Conservation (phyloP, 1,140 invertebrate species). For the Temnothorax curvispinosus region DNA sequence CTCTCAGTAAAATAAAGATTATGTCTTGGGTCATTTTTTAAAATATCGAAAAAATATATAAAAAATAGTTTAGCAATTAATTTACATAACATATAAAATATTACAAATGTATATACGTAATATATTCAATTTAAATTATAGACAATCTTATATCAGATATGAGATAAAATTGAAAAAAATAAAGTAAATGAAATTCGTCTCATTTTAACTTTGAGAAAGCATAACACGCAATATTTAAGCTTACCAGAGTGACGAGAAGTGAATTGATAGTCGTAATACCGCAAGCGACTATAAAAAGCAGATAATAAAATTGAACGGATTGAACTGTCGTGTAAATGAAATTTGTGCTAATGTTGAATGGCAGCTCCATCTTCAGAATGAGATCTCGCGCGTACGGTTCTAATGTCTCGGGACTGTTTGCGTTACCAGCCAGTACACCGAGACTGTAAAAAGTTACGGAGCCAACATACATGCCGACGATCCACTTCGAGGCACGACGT, state of each 20-base stretch:
- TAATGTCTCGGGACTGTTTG: neutral
- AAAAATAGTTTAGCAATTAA: neutral
- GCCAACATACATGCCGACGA: conserved; percentile 11
- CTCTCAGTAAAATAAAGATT: neutral
- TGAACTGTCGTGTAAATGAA: conserved; percentile 27
- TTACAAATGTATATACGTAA: neutral
- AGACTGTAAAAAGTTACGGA: neutral
- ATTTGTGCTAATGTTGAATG: conserved; percentile 42
- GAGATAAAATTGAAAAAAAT: neutral
- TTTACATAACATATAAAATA: neutral
- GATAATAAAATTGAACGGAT: conserved; percentile 30
- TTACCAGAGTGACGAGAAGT: conserved; percentile 52
- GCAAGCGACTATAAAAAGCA: neutral
- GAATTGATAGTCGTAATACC: conserved; percentile 26
- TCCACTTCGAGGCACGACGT: conserved; percentile 23
- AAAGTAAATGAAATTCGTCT: neutral
- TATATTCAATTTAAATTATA: neutral
- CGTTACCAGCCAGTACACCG: neutral
- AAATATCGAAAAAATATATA: too few species aligned
- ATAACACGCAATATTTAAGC: neutral
- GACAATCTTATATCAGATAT: neutral
- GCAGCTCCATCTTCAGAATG: conserved; percentile 57
- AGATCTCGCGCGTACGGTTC: conserved; percentile 1
- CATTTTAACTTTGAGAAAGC: too few species aligned
- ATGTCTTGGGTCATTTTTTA: too few species aligned